These are phyloP conservation scores for Labeo catla DNA, from an alignment of 2,113 vertebrate genomes.

Conservation along the genomic window DNA sequence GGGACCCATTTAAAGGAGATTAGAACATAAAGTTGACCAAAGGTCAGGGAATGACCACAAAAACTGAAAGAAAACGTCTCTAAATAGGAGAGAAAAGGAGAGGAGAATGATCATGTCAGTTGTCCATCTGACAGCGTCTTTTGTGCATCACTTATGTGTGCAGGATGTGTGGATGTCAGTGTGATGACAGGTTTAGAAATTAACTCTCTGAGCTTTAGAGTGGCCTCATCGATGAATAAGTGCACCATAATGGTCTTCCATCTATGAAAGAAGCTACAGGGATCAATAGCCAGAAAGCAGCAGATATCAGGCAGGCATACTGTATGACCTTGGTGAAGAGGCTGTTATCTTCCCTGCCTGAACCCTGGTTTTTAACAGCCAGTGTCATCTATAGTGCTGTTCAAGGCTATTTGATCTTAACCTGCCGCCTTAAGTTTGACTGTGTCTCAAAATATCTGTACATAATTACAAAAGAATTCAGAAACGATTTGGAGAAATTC, in stretches of 20 bases:
- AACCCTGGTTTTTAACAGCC: not conserved
- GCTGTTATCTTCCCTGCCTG: constrained; percentile 21
- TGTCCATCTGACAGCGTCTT: not conserved
- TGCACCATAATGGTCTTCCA: constrained; percentile 36
- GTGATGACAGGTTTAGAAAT: constrained; percentile 36
- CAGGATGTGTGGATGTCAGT: constrained; percentile 15
- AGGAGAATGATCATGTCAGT: not conserved
- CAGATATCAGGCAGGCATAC: not conserved
- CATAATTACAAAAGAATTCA: not conserved
- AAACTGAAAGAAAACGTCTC: not conserved
- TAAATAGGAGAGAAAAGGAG: not conserved
- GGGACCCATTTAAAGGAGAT: not conserved
- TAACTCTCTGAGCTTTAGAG: constrained; percentile 19
- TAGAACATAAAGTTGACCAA: not conserved
- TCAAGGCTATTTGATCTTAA: not conserved
- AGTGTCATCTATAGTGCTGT: not conserved
- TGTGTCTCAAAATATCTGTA: not conserved
- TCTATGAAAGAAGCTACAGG: constrained; percentile 2
- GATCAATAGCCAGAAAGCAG: constrained; percentile 37
- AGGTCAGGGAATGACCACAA: not conserved
- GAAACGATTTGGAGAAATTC: not conserved
- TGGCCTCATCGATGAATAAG: constrained; percentile 39
- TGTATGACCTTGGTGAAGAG: constrained; percentile 3
- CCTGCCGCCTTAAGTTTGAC: not conserved
- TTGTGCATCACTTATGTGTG: not conserved